Conservation (phyloP, 2,113 vertebrate species). For the Malaclemys terrapin region DNA sequence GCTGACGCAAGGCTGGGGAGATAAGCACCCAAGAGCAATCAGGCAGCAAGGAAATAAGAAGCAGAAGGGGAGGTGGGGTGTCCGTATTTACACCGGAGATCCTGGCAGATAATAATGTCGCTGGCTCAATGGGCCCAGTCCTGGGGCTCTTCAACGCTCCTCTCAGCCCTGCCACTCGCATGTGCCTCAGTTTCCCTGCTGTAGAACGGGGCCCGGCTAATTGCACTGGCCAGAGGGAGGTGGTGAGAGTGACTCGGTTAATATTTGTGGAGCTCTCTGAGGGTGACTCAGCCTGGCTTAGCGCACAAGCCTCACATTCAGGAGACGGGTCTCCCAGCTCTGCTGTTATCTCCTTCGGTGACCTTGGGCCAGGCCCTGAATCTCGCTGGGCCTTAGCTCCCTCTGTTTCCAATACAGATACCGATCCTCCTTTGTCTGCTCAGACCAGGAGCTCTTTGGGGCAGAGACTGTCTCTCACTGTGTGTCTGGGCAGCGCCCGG, state of each 20-base stretch:
- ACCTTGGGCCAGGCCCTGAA: background rate
- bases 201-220: background rate
- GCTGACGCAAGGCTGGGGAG: background rate
- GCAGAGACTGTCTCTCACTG: background rate
- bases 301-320: background rate
- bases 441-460: background rate
- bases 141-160: background rate
- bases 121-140: background rate
- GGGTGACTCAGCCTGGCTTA: background rate
- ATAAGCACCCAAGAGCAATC: background rate
- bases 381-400: background rate
- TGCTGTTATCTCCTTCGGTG: background rate
- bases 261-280: background rate
- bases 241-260: background rate
- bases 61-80: background rate
- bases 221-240: background rate
- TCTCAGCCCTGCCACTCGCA: background rate
- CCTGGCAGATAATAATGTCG: background rate
- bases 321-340: background rate
- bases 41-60: background rate
- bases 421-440: background rate
- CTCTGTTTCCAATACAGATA: background rate
- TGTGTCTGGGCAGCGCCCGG: background rate
- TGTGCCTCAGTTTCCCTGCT: background rate
- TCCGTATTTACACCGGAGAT: background rate